Evolutionary conservation across 23 tunicate genomes (phyloP).

Genomic region (Trididemnum clinides): DNA sequence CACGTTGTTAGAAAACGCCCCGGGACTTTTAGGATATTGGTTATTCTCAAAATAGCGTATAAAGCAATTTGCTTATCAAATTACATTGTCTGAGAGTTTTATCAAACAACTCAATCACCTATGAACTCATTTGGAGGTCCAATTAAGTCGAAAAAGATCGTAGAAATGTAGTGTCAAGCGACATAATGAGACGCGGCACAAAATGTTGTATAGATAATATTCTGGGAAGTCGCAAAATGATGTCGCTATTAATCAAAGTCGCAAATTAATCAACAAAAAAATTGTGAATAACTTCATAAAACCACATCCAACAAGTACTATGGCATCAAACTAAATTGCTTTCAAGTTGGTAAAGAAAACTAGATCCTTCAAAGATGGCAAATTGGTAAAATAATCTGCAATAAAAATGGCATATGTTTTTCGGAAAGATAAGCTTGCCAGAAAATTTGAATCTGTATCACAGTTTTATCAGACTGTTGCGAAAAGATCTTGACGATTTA

Average conservation of each 20-base stretch:
- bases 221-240: slow-evolving; percentile 45
- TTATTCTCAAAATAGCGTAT: too few species aligned
- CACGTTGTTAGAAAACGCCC: too few species aligned
- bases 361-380: too few species aligned
- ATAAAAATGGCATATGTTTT: slow-evolving; percentile 49
- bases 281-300: slow-evolving; percentile 28
- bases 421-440: slow-evolving; percentile 42
- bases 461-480: slow-evolving; percentile 44
- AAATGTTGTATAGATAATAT: slow-evolving; percentile 18
- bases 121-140: too few species aligned
- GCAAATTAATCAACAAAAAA: slow-evolving; percentile 19
- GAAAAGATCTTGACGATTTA: slow-evolving; percentile 30
- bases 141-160: too few species aligned
- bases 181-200: slow-evolving; percentile 65
- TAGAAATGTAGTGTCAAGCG: slow-evolving; percentile 68
- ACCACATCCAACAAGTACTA: slow-evolving; percentile 33
- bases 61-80: too few species aligned
- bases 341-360: slow-evolving; percentile 20
- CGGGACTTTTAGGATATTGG: too few species aligned
- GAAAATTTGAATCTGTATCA: slow-evolving; percentile 48
- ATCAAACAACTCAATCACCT: too few species aligned
- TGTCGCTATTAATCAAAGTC: slow-evolving; percentile 47
- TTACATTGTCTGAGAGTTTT: too few species aligned
- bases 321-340: slow-evolving; percentile 33
- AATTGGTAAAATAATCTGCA: slow-evolving; percentile 42